Percentiles rank a stretch among this genome's conserved stretches.
These are phyloP conservation scores for Bettongia penicillata DNA, from an alignment of 2,113 vertebrate genomes.

Conservation along the genomic window DNA sequence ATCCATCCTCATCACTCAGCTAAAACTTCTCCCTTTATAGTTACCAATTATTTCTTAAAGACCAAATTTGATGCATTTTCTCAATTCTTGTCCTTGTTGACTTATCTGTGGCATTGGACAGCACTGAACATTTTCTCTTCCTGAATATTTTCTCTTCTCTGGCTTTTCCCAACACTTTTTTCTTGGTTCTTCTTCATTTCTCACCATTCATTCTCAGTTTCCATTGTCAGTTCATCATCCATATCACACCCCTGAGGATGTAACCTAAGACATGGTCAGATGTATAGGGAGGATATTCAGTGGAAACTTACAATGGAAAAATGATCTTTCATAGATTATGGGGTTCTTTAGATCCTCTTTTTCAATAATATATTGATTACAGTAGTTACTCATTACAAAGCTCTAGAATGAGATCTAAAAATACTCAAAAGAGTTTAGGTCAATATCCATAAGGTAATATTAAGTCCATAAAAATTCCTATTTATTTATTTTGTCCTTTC, in stretches of 20 bases:
- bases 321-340: background rate
- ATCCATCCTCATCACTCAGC: no score
- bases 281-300: background rate
- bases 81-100: background rate
- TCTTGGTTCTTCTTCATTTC: background rate
- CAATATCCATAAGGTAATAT: background rate
- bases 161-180: background rate
- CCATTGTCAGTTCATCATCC: background rate
- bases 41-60: background rate
- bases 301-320: background rate
- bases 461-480: background rate
- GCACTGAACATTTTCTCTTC: background rate
- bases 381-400: background rate
- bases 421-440: background rate
- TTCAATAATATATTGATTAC: background rate
- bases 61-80: background rate
- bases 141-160: background rate
- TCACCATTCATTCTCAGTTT: background rate
- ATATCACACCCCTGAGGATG: background rate
- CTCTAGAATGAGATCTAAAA: background rate
- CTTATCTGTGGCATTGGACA: background rate
- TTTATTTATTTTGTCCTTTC: background rate
- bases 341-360: background rate
- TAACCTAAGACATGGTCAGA: background rate
- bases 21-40: no score